phyloP scores from a whole-genome alignment of 2,113 vertebrate genomes.

The Gymnarchus niloticus region DNA sequence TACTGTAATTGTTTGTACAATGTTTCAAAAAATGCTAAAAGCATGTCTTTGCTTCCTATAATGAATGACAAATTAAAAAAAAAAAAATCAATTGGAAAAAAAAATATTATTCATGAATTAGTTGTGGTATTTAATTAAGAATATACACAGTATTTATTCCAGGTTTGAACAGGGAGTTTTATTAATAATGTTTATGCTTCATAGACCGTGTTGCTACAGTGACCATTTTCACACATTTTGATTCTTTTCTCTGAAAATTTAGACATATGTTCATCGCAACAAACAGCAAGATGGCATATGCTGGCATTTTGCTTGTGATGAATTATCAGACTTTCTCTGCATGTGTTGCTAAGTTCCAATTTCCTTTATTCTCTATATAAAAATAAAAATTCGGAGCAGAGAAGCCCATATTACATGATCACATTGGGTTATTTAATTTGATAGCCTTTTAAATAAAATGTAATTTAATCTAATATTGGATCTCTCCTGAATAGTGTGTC shows the following conservation, averaged over 20 bases:
- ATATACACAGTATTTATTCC: too few species aligned
- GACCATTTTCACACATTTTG: neutral
- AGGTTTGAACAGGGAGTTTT: neutral
- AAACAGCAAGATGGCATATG: neutral
- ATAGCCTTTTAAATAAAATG: constrained; percentile 16
- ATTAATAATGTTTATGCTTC: neutral
- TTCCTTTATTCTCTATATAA: too few species aligned
- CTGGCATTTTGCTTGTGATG: neutral
- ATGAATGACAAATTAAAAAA: neutral
- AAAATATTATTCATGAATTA: neutral
- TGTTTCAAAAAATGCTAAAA: neutral
- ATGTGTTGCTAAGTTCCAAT: neutral
- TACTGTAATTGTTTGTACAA: neutral
- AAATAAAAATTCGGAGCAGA: neutral
- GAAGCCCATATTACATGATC: neutral
- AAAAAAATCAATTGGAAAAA: neutral
- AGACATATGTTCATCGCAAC: neutral
- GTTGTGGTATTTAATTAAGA: too few species aligned
- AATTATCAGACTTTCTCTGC: neutral
- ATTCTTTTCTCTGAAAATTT: neutral
- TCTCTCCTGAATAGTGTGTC: constrained; percentile 33
- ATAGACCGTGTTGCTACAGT: neutral
- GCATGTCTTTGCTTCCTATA: neutral
- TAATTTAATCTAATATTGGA: constrained; percentile 27
- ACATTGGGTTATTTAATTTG: constrained; percentile 7